A percentile compares a stretch with the other conserved stretches of the same genome.
Evolutionary conservation across 2,888 invertebrate species (phyloP).

Genomic region (Biston stratarius): DNA sequence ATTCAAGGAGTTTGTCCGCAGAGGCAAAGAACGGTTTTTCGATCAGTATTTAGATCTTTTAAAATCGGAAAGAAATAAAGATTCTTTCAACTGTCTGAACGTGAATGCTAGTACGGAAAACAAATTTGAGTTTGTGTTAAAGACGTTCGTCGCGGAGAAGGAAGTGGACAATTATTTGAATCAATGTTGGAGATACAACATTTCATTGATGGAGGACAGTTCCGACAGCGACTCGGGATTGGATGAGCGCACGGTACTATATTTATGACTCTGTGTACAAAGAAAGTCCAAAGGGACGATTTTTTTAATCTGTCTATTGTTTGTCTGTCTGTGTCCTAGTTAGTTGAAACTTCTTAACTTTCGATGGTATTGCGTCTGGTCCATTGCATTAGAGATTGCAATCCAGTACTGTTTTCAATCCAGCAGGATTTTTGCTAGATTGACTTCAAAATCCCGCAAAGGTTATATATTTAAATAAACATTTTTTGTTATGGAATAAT

Average conservation of each 20-base stretch:
- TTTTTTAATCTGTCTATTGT: no score
- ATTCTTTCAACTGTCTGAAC: conserved; percentile 64
- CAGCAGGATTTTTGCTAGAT: no score
- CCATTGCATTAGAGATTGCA: no score
- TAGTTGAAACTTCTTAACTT: no score
- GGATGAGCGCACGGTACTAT: conserved; percentile 55
- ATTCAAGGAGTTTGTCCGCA: conserved; percentile 73
- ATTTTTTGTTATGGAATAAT: no score
- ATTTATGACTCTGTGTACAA: background rate
- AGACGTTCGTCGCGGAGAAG: conserved; percentile 66
- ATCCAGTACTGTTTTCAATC: no score
- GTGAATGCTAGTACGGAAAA: conserved; percentile 76
- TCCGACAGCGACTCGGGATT: conserved; percentile 41
- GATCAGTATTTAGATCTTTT: conserved; percentile 65
- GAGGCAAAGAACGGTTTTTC: conserved; percentile 74
- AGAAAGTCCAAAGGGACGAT: no score
- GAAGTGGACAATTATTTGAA: conserved; percentile 76
- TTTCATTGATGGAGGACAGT: conserved; percentile 40
- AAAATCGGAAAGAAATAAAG: conserved; percentile 55
- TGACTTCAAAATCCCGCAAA: no score
- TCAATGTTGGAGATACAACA: conserved; percentile 78
- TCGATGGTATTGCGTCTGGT: no score
- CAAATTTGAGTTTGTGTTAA: conserved; percentile 72
- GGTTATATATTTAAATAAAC: no score
- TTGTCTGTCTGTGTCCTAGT: no score